These are phyloP conservation scores for Casuarius casuarius DNA, from an alignment of 2,113 vertebrate genomes.

Conservation along the genomic window DNA sequence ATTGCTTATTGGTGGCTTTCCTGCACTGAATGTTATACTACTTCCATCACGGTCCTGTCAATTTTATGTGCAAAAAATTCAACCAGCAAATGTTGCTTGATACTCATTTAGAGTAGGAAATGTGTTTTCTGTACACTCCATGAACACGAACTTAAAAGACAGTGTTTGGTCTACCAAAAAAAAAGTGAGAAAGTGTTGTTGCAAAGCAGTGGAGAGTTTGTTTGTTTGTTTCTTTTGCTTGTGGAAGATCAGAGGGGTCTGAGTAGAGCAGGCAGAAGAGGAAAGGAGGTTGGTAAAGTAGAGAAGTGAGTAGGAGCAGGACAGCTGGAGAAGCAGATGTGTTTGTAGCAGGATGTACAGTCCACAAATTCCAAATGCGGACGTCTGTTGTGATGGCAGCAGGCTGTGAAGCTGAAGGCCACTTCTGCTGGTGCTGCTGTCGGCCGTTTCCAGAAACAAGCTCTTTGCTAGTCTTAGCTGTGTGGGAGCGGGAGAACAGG, in stretches of 20 bases:
- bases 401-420: not conserved
- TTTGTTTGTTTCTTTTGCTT: not conserved
- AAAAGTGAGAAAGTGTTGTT: not conserved
- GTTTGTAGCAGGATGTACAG: not conserved
- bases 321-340: not conserved
- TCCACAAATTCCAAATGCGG: accelerated
- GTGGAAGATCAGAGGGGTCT: not conserved
- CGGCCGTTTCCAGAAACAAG: not conserved
- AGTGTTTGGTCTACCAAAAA: not conserved
- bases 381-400: not conserved
- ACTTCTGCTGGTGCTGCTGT: not conserved
- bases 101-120: not conserved
- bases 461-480: not conserved
- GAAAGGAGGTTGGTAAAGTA: not conserved
- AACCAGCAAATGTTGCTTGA: not conserved
- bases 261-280: not conserved
- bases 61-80: not conserved
- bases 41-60: not conserved
- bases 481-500: not conserved
- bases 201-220: not conserved
- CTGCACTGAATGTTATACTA: not conserved
- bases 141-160: not conserved
- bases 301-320: not conserved
- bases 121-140: not conserved
- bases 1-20: not conserved